Evolutionary conservation across 1,140 invertebrate genomes (phyloP).

Genomic region (Triops longicaudatus): DNA sequence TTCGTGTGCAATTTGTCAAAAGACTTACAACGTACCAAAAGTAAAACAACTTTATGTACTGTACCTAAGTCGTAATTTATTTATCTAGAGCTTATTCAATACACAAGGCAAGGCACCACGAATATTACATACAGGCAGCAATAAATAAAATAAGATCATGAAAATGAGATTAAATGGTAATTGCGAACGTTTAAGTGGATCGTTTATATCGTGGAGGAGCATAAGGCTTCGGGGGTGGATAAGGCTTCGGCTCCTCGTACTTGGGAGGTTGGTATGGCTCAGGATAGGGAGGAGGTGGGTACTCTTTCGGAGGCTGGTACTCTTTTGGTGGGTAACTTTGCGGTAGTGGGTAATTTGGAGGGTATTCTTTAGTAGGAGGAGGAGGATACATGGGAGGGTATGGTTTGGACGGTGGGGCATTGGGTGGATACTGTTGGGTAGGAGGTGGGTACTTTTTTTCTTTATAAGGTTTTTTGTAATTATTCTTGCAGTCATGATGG

Average conservation of each 20-base stretch:
- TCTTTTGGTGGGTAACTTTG: neutral
- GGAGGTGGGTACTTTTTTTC: neutral
- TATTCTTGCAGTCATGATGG: neutral
- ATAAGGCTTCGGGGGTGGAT: neutral
- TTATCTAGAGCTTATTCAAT: neutral
- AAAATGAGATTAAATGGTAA: neutral
- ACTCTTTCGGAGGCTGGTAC: neutral
- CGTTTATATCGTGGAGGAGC: neutral
- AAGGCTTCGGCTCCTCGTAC: neutral
- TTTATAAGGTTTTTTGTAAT: neutral
- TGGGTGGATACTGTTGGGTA: neutral
- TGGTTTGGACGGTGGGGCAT: neutral
- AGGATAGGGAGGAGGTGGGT: neutral
- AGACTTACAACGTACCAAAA: conserved; percentile 17
- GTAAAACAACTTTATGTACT: conserved; percentile 21
- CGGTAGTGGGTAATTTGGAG: neutral
- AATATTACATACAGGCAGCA: neutral
- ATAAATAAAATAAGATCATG: neutral
- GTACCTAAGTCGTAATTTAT: neutral
- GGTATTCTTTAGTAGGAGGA: neutral
- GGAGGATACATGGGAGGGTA: neutral
- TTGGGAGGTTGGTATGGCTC: neutral
- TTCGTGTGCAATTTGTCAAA: conserved; percentile 16
- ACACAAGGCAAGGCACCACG: neutral
- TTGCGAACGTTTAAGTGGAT: neutral